Conservation (phyloP, 2,113 vertebrate species). For the Alethe castanea region DNA sequence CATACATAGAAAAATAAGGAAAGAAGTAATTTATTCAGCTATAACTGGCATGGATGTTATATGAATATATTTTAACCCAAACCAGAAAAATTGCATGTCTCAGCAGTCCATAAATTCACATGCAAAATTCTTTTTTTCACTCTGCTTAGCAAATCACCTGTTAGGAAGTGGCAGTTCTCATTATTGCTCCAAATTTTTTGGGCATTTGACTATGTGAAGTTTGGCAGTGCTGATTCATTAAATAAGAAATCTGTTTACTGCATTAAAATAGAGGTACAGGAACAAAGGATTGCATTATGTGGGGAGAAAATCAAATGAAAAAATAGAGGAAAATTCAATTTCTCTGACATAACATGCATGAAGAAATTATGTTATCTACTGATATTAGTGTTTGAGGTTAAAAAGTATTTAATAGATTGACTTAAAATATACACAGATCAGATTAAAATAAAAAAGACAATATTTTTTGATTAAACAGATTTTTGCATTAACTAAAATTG, state of each 20-base stretch:
- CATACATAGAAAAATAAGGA: neutral
- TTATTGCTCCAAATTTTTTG: conserved; percentile 31
- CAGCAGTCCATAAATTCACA: conserved; percentile 33
- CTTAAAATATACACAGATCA: neutral
- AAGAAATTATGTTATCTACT: neutral
- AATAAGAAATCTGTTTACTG: conserved; percentile 36
- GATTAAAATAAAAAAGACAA: neutral
- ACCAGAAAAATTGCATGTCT: neutral
- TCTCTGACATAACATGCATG: neutral
- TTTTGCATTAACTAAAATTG: neutral
- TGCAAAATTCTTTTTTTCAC: conserved; percentile 12
- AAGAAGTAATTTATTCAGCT: neutral
- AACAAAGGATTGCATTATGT: neutral
- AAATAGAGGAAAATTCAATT: neutral
- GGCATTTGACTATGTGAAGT: conserved; percentile 39
- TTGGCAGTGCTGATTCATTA: conserved; percentile 58
- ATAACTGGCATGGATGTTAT: conserved; percentile 14
- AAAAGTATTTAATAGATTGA: neutral
- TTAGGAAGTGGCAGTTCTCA: conserved; percentile 51
- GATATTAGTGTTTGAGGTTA: neutral
- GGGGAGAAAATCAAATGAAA: neutral
- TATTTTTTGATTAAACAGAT: neutral
- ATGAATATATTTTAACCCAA: conserved; percentile 30
- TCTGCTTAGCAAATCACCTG: conserved; percentile 26
- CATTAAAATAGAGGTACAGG: conserved; percentile 15